Base-by-base conservation (phyloP, 2,797 vertebrate species). In the Botia kubotai region DNA sequence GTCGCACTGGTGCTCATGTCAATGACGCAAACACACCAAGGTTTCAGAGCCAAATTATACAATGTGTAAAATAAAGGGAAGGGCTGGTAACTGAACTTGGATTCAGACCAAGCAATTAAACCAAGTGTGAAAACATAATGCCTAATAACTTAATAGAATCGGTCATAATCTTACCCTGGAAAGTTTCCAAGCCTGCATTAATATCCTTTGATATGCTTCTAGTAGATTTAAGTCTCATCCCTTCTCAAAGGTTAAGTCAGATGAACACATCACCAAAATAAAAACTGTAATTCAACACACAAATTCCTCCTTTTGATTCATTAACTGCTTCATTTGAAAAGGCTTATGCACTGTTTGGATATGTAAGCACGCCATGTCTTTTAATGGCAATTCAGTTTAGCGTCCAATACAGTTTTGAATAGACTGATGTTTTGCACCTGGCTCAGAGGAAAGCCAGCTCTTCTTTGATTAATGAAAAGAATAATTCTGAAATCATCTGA, bases 391-490 rank as follows among this genome's bases (percentile, higher is more conserved):
- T 65, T 36, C 7, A 65, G 7, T 33, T 2, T 16, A 65, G 29
- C 29, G 33, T 65, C 62, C 16, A 65, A 65, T 36, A 17, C 29
- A 2, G 10, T 36, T 63, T 63, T 63, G 16, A 36, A 36, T 26
- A 6, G 26, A 26, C 2, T 66, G 63, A 66, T 66, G 16, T 66
- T 66, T 39, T 66, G 29, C 63, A 66, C 33, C 63, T 66, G 29
- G 33, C 16, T 66, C 3, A 39, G 33, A 39, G 29, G 8, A 36
- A 36, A 66, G 63, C 63, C 63, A 66, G 39, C 33, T n/a, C 10
- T 39, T 66, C 33, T 39, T 29, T 39, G 17, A 66, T 36, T 66
- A 66, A 66, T 66, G 33, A 66, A 66, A 66, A 66, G 29, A 39
- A n/a, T 19, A 66, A n/a, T 66, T 8, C 74, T 16, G 10, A 14